Conservation (phyloP, 2,888 invertebrate species). For the Nymphalis polychloros region DNA sequence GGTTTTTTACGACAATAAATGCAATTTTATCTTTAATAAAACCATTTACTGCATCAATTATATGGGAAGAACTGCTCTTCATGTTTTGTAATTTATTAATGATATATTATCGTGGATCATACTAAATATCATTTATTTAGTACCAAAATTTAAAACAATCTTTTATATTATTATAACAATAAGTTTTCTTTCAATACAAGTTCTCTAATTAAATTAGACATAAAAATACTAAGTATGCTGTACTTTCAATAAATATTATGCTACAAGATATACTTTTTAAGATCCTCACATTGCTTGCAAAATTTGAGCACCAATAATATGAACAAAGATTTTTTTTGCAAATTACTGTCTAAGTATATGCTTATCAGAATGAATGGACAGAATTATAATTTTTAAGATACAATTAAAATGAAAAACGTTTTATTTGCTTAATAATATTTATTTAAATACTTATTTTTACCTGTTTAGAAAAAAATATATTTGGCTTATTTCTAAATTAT, state of each 20-base stretch:
- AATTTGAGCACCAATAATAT: constrained; percentile 55
- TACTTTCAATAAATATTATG: constrained; percentile 32
- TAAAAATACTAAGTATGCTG: constrained; percentile 33
- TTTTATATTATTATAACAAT: not conserved
- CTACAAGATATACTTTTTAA: constrained; percentile 38
- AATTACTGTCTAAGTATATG: constrained; percentile 31
- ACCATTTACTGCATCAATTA: not conserved
- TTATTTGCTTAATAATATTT: constrained; percentile 20
- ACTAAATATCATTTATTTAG: no score
- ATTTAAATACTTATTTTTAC: constrained; percentile 10
- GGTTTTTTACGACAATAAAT: not conserved
- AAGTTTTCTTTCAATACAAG: constrained; percentile 27
- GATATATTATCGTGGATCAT: no score
- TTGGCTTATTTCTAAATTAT: not conserved
- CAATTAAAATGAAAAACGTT: constrained; percentile 19
- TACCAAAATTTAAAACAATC: not conserved
- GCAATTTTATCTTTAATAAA: not conserved
- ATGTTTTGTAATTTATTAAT: no score
- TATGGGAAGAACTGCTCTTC: no score
- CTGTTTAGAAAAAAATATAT: not conserved
- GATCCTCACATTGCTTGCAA: constrained; percentile 66
- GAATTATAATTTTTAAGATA: constrained; percentile 18
- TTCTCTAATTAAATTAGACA: constrained; percentile 29
- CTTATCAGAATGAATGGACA: constrained; percentile 40
- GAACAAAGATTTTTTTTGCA: constrained; percentile 32